These are phyloP conservation scores for Aquatica leii DNA, from an alignment of 2,888 invertebrate genomes.

Conservation along the genomic window DNA sequence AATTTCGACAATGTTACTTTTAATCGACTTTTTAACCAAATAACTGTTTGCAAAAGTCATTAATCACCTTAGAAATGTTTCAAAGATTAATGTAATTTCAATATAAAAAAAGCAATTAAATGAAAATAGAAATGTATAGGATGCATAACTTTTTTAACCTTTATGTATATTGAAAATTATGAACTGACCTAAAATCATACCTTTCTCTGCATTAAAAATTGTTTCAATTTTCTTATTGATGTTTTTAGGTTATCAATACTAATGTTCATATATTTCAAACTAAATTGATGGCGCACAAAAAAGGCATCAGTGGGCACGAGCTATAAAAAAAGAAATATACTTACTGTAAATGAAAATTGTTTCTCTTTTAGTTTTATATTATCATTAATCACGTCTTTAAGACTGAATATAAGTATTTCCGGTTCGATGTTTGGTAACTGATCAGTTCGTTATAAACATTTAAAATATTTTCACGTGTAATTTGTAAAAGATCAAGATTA, in stretches of 20 bases:
- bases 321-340: slow-evolving; percentile 7
- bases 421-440: slow-evolving; percentile 6
- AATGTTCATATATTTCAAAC: slow-evolving; percentile 1
- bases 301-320: slow-evolving; percentile 12
- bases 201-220: slow-evolving; percentile 29
- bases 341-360: slow-evolving; percentile 13
- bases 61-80: background rate
- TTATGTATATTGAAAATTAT: slow-evolving; percentile 11
- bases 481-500: slow-evolving; percentile 5
- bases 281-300: background rate
- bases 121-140: too few species aligned
- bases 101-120: too few species aligned
- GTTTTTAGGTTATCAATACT: slow-evolving; percentile 31
- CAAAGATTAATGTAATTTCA: too few species aligned
- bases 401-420: slow-evolving; percentile 9
- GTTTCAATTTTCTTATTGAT: slow-evolving; percentile 29
- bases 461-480: background rate
- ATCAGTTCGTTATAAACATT: slow-evolving; percentile 5
- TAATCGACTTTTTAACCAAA: too few species aligned
- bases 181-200: slow-evolving; percentile 26
- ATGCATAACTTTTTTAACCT: too few species aligned
- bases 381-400: slow-evolving; percentile 16
- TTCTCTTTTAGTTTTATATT: slow-evolving; percentile 15
- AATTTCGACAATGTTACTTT: background rate
- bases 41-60: background rate